phyloP scores from a whole-genome alignment of 1,140 invertebrate genomes.

The Latrodectus geometricus region DNA sequence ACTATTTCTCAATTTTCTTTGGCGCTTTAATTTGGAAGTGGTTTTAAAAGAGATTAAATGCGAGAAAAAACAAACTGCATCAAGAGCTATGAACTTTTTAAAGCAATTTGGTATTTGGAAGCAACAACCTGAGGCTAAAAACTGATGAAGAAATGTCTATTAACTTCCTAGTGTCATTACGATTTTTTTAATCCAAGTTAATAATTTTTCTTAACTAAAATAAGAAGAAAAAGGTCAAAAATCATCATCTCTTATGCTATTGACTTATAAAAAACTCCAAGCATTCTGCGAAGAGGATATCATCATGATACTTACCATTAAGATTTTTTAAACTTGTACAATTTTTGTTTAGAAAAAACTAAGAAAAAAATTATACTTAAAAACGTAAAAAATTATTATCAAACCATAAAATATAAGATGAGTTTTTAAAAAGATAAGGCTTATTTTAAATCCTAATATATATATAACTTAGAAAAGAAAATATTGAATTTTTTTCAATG shows the following conservation, averaged over 20 bases:
- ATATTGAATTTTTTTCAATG: no score
- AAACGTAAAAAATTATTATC: no score
- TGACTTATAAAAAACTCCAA: not conserved
- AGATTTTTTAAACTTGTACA: no score
- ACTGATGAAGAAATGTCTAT: slow-evolving; percentile 16
- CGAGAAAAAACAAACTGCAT: not conserved
- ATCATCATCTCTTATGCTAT: slow-evolving; percentile 5
- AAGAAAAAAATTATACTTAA: no score
- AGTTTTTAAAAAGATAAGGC: no score
- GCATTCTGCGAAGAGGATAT: no score
- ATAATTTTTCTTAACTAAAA: slow-evolving; percentile 11
- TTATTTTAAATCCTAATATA: no score
- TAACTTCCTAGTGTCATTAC: slow-evolving; percentile 17
- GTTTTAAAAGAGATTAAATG: not conserved
- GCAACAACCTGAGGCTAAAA: slow-evolving; percentile 16
- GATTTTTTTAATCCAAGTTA: not conserved
- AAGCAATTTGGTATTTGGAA: slow-evolving; percentile 7
- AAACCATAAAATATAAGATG: no score
- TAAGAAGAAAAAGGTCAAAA: not conserved
- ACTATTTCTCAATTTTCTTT: not conserved
- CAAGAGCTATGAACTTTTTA: slow-evolving; percentile 19
- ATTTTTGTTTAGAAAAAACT: no score
- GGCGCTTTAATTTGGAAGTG: slow-evolving; percentile 1
- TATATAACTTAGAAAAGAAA: no score
- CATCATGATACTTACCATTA: no score